phyloP scores from a whole-genome alignment of 1,140 invertebrate species.

The Anastrepha ludens region DNA sequence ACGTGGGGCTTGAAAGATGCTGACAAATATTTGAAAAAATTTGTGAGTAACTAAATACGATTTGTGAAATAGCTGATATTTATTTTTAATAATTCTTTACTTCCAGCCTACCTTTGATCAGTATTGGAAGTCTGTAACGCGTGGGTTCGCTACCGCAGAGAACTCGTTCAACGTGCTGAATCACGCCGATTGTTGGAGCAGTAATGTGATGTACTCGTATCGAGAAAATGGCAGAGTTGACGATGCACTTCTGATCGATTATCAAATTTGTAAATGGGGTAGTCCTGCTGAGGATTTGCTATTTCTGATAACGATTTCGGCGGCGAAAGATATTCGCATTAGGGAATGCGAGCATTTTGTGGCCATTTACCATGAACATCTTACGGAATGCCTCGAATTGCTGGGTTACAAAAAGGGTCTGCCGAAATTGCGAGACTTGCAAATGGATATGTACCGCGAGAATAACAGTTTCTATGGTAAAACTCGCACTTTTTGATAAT shows the following conservation, averaged over 20 bases:
- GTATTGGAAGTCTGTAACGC: background rate
- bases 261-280: background rate
- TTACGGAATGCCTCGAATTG: slow-evolving; percentile 63
- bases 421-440: too few relatives aligned
- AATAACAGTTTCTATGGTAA: too few relatives aligned
- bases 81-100: background rate
- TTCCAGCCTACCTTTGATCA: background rate
- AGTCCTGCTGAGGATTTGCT: background rate
- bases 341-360: slow-evolving; percentile 67
- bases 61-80: background rate
- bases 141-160: background rate
- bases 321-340: slow-evolving; percentile 54
- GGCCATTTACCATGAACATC: slow-evolving; percentile 64
- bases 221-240: background rate
- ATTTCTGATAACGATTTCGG: background rate
- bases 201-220: background rate
- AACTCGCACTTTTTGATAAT: too few relatives aligned
- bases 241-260: background rate
- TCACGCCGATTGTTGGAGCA: background rate
- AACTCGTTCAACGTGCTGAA: slow-evolving; percentile 1
- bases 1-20: background rate
- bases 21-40: background rate
- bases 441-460: too few relatives aligned
- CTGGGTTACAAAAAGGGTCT: slow-evolving; percentile 60
- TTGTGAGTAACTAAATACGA: background rate